phyloP scores from a whole-genome alignment of 2,888 invertebrate species.

The Petrolisthes cinctipes region DNA sequence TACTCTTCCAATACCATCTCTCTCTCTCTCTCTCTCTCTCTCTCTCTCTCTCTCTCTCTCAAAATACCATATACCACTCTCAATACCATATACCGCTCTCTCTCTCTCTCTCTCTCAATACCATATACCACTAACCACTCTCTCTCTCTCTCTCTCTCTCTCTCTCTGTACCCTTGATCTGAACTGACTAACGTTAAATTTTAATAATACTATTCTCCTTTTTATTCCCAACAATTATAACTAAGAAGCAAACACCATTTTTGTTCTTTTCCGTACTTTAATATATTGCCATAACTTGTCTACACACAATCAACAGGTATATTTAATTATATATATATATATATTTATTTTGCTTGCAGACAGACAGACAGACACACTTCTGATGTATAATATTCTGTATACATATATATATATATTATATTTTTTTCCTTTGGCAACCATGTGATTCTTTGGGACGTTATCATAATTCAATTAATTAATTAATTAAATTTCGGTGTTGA shows the following conservation, averaged over 20 bases:
- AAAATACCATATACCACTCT: too few relatives aligned
- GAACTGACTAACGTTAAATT: constrained; percentile 16
- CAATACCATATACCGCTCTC: too few relatives aligned
- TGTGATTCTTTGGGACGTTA: constrained; percentile 20
- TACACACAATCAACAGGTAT: background rate
- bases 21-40: too few relatives aligned
- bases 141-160: too few relatives aligned
- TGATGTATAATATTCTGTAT: background rate
- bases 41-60: too few relatives aligned
- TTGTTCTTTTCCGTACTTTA: too few relatives aligned
- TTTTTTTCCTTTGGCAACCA: constrained; percentile 14
- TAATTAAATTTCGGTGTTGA: too few relatives aligned
- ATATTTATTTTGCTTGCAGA: constrained; percentile 13
- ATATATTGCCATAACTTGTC: background rate
- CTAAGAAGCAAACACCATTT: too few relatives aligned
- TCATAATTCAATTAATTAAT: background rate
- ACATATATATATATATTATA: background rate
- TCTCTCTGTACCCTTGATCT: too few relatives aligned
- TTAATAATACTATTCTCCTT: constrained; percentile 10
- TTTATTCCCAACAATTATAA: background rate
- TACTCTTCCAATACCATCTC: too few relatives aligned
- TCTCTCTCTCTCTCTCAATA: too few relatives aligned
- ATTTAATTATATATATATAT: constrained; percentile 21
- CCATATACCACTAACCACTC: too few relatives aligned
- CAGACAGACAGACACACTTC: background rate